phyloP scores from a whole-genome alignment of 2,888 invertebrate genomes.

The Caenorhabditis sp. region DNA sequence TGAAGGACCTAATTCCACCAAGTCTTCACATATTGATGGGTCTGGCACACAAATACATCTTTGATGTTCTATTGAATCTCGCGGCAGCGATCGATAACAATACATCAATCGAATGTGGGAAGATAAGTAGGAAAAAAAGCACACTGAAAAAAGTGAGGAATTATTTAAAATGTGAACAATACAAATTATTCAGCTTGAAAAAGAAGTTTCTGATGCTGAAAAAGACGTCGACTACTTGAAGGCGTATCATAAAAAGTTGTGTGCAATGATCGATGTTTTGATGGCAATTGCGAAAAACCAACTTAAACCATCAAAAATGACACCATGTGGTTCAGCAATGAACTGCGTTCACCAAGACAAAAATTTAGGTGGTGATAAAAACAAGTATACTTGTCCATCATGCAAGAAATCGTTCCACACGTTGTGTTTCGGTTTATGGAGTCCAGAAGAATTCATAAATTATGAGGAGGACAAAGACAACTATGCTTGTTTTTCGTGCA shows the following conservation, averaged over 20 bases:
- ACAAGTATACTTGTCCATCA: not conserved
- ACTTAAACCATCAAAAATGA: not conserved
- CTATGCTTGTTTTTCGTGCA: not conserved
- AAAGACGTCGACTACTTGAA: too few relatives aligned
- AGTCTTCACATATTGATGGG: conserved; percentile 8
- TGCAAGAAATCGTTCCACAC: not conserved
- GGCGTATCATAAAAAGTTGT: too few relatives aligned
- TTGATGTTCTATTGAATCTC: not conserved
- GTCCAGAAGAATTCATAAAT: not conserved
- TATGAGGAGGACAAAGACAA: not conserved
- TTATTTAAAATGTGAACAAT: too few relatives aligned
- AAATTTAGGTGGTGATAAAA: not conserved
- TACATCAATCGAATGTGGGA: not conserved
- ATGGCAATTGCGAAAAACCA: not conserved
- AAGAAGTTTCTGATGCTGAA: too few relatives aligned
- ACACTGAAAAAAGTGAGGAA: not conserved
- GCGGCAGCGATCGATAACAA: not conserved
- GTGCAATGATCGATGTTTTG: too few relatives aligned
- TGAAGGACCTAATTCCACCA: not conserved
- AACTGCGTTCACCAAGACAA: not conserved
- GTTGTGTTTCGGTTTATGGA: not conserved
- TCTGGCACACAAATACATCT: not conserved
- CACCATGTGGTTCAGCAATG: not conserved
- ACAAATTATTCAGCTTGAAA: too few relatives aligned
- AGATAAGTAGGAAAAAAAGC: not conserved